phyloP scores from a whole-genome alignment of 2,888 invertebrate genomes.

The Polia nebulosa region DNA sequence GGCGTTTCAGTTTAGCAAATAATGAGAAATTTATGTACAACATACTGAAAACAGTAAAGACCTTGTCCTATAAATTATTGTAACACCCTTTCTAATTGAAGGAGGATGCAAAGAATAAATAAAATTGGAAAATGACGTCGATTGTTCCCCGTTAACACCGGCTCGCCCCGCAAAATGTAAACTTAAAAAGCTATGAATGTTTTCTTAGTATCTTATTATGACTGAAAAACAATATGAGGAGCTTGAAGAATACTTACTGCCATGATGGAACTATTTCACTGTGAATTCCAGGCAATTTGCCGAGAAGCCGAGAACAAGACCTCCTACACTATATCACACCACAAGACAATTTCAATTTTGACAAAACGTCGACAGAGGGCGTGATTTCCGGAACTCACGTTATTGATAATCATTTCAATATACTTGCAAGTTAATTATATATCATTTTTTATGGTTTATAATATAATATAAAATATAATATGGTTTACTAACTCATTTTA shows the following conservation, averaged over 20 bases:
- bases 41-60: constrained; percentile 7
- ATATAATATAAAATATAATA: neutral
- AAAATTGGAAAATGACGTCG: constrained; percentile 80
- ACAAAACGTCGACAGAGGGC: constrained; percentile 79
- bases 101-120: constrained; percentile 51
- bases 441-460: neutral
- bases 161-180: constrained; percentile 74
- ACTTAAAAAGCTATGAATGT: constrained; percentile 60
- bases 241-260: constrained; percentile 80
- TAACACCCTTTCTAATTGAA: constrained; percentile 18
- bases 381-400: constrained; percentile 78
- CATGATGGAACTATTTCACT: constrained; percentile 79
- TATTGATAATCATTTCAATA: constrained; percentile 75
- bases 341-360: constrained; percentile 83
- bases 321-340: constrained; percentile 80
- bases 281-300: constrained; percentile 80
- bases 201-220: constrained; percentile 20
- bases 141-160: constrained; percentile 76
- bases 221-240: constrained; percentile 31
- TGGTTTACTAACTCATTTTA: neutral
- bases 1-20: constrained; percentile 68
- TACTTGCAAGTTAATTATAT: neutral
- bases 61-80: neutral
- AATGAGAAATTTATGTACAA: constrained; percentile 28
- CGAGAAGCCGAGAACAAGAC: constrained; percentile 72